These are phyloP conservation scores for Cryptotermes secundus DNA, from an alignment of 1,140 invertebrate genomes.

Conservation along the genomic window DNA sequence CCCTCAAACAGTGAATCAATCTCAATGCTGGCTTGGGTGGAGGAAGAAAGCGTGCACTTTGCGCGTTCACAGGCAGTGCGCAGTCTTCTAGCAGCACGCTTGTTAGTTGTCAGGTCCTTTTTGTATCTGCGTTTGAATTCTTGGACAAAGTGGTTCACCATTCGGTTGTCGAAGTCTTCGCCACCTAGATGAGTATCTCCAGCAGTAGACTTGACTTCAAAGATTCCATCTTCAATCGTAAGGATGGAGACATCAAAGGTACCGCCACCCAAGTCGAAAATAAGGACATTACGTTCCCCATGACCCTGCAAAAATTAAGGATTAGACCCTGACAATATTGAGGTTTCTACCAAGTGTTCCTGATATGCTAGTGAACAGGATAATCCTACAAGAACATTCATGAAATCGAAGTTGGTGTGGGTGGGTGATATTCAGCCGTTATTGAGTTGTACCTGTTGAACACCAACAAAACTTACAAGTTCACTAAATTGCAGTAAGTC, in stretches of 20 bases:
- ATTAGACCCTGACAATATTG: not conserved
- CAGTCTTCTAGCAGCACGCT: constrained; percentile 86
- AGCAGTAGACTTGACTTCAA: constrained; percentile 95
- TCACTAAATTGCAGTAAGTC: constrained; percentile 33
- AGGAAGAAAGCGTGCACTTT: constrained; percentile 92
- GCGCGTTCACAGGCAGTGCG: constrained; percentile 94
- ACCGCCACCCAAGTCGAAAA: constrained; percentile 96
- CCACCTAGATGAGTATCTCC: constrained; percentile 98
- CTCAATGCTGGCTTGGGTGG: constrained; percentile 90
- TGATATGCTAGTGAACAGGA: too few species aligned
- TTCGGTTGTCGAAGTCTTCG: constrained; percentile 95
- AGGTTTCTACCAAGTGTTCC: not conserved
- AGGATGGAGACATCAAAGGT: constrained; percentile 97
- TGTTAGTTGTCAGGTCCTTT: constrained; percentile 88
- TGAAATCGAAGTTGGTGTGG: not conserved
- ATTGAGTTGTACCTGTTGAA: not conserved
- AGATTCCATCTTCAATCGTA: constrained; percentile 93
- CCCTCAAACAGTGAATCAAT: constrained; percentile 95
- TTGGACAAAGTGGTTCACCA: constrained; percentile 94
- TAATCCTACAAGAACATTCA: not conserved
- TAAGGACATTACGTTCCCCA: constrained; percentile 80
- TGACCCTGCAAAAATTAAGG: constrained; percentile 33
- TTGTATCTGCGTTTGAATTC: constrained; percentile 98
- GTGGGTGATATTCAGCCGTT: not conserved
- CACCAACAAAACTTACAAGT: too few species aligned